phyloP scores from a whole-genome alignment of 2,888 invertebrate species.

The Drosophila testacea region DNA sequence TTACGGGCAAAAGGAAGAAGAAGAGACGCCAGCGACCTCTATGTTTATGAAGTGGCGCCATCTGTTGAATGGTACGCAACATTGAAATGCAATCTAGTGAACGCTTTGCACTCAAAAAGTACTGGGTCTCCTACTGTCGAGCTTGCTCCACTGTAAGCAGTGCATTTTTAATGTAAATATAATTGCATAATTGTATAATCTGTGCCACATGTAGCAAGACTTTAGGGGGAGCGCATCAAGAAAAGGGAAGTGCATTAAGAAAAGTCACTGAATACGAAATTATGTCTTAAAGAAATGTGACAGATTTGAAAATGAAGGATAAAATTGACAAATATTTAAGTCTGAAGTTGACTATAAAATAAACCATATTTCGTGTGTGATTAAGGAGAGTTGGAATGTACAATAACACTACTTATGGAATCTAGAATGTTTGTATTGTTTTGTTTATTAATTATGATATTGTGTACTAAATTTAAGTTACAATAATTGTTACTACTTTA shows the following conservation, averaged over 20 bases:
- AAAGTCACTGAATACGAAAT: constrained; percentile 36
- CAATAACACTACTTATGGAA: not conserved
- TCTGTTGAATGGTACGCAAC: no score
- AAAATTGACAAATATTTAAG: constrained; percentile 42
- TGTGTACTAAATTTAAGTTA: no score
- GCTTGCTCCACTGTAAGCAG: no score
- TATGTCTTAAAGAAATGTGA: constrained; percentile 31
- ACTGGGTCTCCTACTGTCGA: no score
- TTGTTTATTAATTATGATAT: no score
- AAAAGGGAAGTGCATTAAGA: constrained; percentile 48
- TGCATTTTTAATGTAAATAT: constrained; percentile 80
- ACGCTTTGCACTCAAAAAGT: no score
- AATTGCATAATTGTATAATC: constrained; percentile 80
- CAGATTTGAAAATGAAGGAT: constrained; percentile 51
- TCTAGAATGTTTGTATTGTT: no score
- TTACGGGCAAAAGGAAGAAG: no score
- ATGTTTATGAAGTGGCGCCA: no score
- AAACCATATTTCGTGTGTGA: not conserved
- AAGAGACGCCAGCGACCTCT: no score
- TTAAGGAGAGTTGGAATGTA: not conserved
- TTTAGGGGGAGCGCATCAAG: constrained; percentile 1
- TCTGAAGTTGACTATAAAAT: not conserved
- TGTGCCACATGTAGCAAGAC: constrained; percentile 58
- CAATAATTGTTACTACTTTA: no score
- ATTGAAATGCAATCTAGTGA: no score